These are phyloP conservation scores for Paraplagusia blochii DNA, from an alignment of 2,113 vertebrate genomes.

Conservation along the genomic window DNA sequence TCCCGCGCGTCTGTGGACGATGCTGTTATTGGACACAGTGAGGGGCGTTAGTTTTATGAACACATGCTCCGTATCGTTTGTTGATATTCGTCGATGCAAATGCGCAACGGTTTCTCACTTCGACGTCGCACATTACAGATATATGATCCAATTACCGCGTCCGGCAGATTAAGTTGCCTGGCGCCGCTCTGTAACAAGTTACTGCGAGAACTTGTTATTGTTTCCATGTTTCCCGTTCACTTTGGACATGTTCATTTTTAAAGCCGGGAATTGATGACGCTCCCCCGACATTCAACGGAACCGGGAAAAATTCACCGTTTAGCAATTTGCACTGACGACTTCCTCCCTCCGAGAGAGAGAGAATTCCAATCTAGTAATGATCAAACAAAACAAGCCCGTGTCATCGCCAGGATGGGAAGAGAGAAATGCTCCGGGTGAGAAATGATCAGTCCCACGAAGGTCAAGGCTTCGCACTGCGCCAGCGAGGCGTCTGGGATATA, in stretches of 20 bases:
- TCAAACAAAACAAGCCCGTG: conserved; percentile 51
- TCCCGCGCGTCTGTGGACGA: conserved; percentile 33
- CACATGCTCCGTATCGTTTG: background rate
- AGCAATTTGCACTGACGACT: conserved; percentile 47
- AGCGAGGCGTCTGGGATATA: conserved; percentile 76
- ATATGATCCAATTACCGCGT: conserved; percentile 4
- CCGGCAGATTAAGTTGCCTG: conserved; percentile 6
- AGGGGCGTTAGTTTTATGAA: conserved; percentile 12
- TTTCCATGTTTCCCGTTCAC: background rate
- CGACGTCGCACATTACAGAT: background rate
- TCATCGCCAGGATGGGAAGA: conserved; percentile 35
- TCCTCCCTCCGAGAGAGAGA: conserved; percentile 56
- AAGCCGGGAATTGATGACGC: conserved; percentile 10
- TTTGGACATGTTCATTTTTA: conserved; percentile 12
- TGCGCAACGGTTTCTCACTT: conserved; percentile 4
- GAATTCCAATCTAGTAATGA: conserved; percentile 58
- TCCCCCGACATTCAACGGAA: conserved; percentile 18
- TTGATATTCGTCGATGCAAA: background rate
- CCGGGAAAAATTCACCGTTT: conserved; percentile 33
- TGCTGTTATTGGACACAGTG: conserved; percentile 9
- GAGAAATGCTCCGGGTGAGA: conserved; percentile 43
- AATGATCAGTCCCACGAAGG: conserved; percentile 77
- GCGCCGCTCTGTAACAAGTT: background rate
- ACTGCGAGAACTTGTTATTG: background rate
- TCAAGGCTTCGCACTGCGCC: conserved; percentile 79